phyloP scores from a whole-genome alignment of 1,140 invertebrate genomes.

The Drosophila funebris region DNA sequence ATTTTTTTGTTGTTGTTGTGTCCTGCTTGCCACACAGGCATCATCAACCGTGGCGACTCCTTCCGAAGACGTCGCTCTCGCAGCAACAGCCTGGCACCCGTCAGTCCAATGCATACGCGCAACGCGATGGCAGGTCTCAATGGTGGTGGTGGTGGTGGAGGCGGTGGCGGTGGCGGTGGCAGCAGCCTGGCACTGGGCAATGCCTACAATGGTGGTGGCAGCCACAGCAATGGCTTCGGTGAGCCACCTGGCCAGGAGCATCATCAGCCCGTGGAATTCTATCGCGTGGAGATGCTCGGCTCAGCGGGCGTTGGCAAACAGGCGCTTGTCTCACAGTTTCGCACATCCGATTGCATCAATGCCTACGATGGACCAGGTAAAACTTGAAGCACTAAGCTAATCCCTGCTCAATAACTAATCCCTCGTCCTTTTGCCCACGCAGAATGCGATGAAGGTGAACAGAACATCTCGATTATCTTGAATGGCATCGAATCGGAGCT shows the following conservation, averaged over 20 bases:
- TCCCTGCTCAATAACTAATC: neutral
- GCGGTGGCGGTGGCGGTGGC: conserved; percentile 71
- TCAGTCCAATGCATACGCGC: conserved; percentile 79
- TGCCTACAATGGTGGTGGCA: conserved; percentile 73
- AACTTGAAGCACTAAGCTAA: conserved; percentile 16
- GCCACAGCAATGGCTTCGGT: conserved; percentile 83
- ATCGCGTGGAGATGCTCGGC: conserved; percentile 93
- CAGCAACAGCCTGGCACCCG: conserved; percentile 89
- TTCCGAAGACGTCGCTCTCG: conserved; percentile 91
- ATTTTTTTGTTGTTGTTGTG: neutral
- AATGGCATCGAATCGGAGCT: conserved; percentile 96
- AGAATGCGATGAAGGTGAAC: conserved; percentile 89
- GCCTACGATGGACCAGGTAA: conserved; percentile 93
- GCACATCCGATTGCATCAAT: conserved; percentile 97
- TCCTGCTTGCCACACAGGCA: conserved; percentile 86
- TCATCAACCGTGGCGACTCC: conserved; percentile 95
- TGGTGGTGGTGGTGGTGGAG: conserved; percentile 70
- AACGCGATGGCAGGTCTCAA: conserved; percentile 69
- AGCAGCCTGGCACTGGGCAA: conserved; percentile 83
- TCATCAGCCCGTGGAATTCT: conserved; percentile 85
- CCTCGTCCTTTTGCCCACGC: conserved; percentile 29
- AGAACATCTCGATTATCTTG: conserved; percentile 94
- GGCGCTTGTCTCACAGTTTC: conserved; percentile 95
- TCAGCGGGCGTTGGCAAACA: conserved; percentile 95
- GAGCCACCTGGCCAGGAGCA: conserved; percentile 55